phyloP scores from a whole-genome alignment of 2,113 vertebrate species.

The Pontoporia blainvillei region DNA sequence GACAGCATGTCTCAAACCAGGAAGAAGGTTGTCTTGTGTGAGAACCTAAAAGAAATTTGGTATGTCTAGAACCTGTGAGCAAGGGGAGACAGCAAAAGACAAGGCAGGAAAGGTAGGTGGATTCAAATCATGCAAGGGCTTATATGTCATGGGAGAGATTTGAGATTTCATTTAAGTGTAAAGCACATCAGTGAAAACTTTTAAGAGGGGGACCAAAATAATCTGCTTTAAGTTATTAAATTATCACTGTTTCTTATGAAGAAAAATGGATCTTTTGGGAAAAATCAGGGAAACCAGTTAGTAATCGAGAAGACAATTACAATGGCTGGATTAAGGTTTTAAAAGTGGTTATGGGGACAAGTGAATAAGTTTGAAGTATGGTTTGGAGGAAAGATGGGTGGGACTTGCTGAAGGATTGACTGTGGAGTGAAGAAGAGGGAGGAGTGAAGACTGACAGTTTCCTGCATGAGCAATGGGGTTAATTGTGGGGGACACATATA shows the following conservation, averaged over 20 bases:
- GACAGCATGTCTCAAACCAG: not conserved
- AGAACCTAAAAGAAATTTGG: not conserved
- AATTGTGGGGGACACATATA: not conserved
- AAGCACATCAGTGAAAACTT: not conserved
- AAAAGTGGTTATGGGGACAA: not conserved
- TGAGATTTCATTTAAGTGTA: not conserved
- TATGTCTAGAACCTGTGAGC: not conserved
- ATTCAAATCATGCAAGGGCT: not conserved
- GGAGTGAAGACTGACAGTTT: not conserved
- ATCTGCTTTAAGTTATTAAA: not conserved
- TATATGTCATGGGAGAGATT: not conserved
- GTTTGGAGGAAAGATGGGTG: not conserved
- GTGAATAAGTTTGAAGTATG: not conserved
- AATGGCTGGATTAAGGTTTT: not conserved
- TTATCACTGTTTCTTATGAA: not conserved
- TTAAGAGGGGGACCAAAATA: not conserved
- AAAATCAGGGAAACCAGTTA: not conserved
- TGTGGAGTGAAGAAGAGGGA: not conserved
- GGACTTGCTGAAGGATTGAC: not conserved
- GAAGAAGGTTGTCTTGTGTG: not conserved
- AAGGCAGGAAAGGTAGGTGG: not conserved
- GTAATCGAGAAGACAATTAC: not conserved
- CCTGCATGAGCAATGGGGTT: not conserved
- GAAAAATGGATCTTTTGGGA: not conserved
- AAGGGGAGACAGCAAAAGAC: not conserved